Evolutionary conservation across 2,797 vertebrate species (phyloP).

Genomic region (Xenentodon cancila): DNA sequence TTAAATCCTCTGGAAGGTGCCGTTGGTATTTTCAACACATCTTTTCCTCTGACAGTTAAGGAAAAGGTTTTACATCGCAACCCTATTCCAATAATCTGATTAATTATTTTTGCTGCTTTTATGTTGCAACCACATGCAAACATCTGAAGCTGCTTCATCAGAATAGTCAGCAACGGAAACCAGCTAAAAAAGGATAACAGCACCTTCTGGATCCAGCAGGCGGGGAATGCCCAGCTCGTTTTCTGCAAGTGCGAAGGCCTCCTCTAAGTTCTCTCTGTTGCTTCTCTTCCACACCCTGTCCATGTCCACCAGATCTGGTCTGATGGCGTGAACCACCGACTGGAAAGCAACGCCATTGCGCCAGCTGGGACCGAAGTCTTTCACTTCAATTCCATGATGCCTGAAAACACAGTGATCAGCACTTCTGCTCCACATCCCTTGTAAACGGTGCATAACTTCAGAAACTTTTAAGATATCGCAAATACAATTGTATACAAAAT

Average conservation of each 20-base stretch:
- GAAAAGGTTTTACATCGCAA: not conserved
- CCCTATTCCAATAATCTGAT: not conserved
- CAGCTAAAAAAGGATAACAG: conserved; percentile 4
- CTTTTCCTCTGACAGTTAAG: not conserved
- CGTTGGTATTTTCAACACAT: conserved; percentile 9
- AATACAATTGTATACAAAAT: no score
- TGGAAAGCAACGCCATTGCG: conserved; percentile 94
- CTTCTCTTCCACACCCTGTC: conserved; percentile 85
- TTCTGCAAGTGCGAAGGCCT: conserved; percentile 93
- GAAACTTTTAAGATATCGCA: no score
- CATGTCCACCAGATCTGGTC: conserved; percentile 95
- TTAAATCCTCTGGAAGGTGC: not conserved
- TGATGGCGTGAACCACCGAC: conserved; percentile 92
- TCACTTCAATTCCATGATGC: conserved; percentile 90
- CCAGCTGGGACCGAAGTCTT: conserved; percentile 97
- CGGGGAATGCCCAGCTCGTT: conserved; percentile 94
- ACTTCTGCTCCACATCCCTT: conserved; percentile 3
- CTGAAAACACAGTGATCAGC: conserved; percentile 68
- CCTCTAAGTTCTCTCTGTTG: conserved; percentile 93
- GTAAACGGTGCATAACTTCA: not conserved
- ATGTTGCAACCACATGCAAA: no score
- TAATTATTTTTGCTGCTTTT: not conserved
- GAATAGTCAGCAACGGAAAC: not conserved
- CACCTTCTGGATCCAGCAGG: conserved; percentile 98
- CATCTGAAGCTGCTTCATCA: no score